phyloP scores from a whole-genome alignment of 2,888 invertebrate species.

The Drosophila vallismaia region DNA sequence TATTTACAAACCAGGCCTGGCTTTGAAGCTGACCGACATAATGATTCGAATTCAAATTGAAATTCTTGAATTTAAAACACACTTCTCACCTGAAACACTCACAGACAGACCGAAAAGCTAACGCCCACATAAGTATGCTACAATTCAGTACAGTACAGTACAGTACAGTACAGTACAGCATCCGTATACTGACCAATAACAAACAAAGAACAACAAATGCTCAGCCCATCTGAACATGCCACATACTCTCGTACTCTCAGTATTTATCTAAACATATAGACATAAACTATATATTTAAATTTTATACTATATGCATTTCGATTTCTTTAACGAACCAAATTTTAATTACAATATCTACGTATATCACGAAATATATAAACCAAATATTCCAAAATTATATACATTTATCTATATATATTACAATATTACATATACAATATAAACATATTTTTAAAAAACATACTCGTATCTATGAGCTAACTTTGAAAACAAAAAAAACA shows the following conservation, averaged over 20 bases:
- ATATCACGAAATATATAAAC: slow-evolving; percentile 12
- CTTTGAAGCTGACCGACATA: slow-evolving; percentile 12
- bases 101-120: slow-evolving; percentile 45
- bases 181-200: slow-evolving; percentile 15
- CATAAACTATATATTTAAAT: slow-evolving; percentile 29
- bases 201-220: slow-evolving; percentile 16
- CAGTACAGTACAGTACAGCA: slow-evolving; percentile 14
- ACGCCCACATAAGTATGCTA: slow-evolving; percentile 38
- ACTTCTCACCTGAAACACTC: slow-evolving; percentile 10
- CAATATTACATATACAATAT: slow-evolving; percentile 12
- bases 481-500: not conserved
- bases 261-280: slow-evolving; percentile 17
- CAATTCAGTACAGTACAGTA: slow-evolving; percentile 12
- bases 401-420: slow-evolving; percentile 10
- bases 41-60: slow-evolving; percentile 5
- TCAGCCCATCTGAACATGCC: slow-evolving; percentile 42
- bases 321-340: slow-evolving; percentile 33
- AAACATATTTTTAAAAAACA: slow-evolving; percentile 18
- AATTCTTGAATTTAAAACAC: slow-evolving; percentile 17
- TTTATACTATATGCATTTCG: slow-evolving; percentile 36
- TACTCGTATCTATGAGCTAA: slow-evolving; percentile 29
- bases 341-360: slow-evolving; percentile 14
- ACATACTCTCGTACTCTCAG: slow-evolving; percentile 38
- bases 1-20: not conserved
- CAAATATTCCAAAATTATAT: slow-evolving; percentile 16